Evolutionary conservation across 2,888 invertebrate species (phyloP).

Genomic region (Machimus rusticus): DNA sequence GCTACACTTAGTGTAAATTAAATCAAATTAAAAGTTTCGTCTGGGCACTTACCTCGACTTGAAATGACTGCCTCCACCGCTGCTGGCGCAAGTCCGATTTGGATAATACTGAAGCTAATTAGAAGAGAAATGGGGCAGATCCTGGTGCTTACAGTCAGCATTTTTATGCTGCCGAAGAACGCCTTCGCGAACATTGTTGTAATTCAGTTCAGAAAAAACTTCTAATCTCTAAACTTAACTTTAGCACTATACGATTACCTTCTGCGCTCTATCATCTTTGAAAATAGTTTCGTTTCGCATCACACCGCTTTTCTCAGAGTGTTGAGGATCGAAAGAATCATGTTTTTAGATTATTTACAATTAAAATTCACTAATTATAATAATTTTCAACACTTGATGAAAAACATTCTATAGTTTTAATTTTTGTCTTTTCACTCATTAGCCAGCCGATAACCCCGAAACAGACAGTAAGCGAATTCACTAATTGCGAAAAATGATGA

Average conservation of each 20-base stretch:
- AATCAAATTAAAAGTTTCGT: conserved; percentile 19
- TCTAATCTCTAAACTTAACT: conserved; percentile 4
- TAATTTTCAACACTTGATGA: neutral
- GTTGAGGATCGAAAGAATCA: neutral
- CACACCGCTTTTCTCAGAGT: neutral
- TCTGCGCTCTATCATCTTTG: neutral
- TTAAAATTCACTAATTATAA: neutral
- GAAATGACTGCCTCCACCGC: conserved; percentile 60
- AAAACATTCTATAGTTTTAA: neutral
- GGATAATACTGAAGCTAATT: conserved; percentile 61
- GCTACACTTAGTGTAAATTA: neutral
- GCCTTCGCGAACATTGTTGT: neutral
- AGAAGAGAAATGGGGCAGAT: conserved; percentile 61
- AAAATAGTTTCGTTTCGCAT: neutral
- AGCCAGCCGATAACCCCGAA: neutral
- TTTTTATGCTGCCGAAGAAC: conserved; percentile 30
- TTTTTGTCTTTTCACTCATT: neutral
- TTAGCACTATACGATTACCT: neutral
- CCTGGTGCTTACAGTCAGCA: conserved; percentile 48
- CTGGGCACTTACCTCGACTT: conserved; percentile 59
- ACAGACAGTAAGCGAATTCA: neutral
- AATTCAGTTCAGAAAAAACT: neutral
- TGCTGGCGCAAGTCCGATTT: conserved; percentile 56
- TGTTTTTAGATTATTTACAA: neutral
- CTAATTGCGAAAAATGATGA: neutral